Evolutionary conservation across 2,797 vertebrate species (phyloP).

Genomic region (Lithobates sylvaticus): DNA sequence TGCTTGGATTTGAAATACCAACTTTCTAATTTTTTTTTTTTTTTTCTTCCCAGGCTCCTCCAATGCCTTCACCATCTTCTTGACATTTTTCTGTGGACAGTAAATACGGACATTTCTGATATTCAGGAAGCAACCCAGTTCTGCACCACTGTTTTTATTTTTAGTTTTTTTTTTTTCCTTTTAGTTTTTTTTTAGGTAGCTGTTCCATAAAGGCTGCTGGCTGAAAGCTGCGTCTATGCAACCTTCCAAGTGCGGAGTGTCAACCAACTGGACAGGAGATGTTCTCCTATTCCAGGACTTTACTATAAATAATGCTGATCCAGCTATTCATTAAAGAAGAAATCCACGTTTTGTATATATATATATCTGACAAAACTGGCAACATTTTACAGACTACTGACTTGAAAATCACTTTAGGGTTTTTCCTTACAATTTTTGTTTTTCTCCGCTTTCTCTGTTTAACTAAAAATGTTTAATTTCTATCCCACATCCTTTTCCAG

Average conservation of each 20-base stretch:
- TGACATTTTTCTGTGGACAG: constrained; percentile 90
- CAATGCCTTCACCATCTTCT: constrained; percentile 94
- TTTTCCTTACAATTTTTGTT: constrained; percentile 64
- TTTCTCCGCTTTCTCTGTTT: constrained; percentile 83
- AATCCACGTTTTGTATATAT: constrained; percentile 89
- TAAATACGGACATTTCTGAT: constrained; percentile 89
- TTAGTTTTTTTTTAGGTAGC: constrained; percentile 83
- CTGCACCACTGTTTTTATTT: constrained; percentile 84
- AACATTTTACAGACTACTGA: constrained; percentile 97
- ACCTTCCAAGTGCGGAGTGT: constrained; percentile 90
- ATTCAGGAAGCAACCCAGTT: constrained; percentile 97
- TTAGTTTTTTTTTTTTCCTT: neutral
- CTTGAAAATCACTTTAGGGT: constrained; percentile 85
- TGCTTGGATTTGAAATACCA: too few species aligned
- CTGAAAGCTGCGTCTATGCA: constrained; percentile 99
- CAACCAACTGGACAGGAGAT: constrained; percentile 86
- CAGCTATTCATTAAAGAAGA: constrained; percentile 86
- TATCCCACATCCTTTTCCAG: constrained; percentile 75
- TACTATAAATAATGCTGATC: constrained; percentile 84
- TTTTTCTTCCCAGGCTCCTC: constrained; percentile 85
- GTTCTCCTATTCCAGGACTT: constrained; percentile 84
- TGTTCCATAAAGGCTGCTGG: constrained; percentile 94
- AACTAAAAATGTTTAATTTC: constrained; percentile 81
- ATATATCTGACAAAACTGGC: constrained; percentile 92
- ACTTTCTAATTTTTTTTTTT: too few species aligned